These are phyloP conservation scores for Mionectes macconnelli DNA, from an alignment of 2,113 vertebrate species.

Conservation along the genomic window DNA sequence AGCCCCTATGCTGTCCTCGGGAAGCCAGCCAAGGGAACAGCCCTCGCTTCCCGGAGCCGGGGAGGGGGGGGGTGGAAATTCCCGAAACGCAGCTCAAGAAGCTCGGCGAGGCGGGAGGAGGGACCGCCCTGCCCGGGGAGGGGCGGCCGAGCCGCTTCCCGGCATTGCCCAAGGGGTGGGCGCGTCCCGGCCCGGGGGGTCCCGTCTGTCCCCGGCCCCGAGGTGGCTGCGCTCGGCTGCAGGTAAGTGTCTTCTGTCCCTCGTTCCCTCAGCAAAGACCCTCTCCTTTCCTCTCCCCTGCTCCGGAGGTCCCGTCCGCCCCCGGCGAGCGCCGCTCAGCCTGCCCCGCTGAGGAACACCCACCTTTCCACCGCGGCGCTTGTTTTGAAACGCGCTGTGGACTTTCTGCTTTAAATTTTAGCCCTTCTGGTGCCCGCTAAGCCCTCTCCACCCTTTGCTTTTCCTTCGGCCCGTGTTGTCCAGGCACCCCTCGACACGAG, in stretches of 20 bases:
- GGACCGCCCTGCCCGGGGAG: neutral
- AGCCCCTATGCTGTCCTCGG: neutral
- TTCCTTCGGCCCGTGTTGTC: neutral
- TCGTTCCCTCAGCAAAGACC: too few species aligned
- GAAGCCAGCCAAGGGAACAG: neutral
- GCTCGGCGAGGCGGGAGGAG: neutral
- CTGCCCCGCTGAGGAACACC: neutral
- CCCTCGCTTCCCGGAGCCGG: neutral
- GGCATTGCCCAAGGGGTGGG: neutral
- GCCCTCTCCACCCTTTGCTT: too few species aligned
- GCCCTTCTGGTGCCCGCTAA: neutral
- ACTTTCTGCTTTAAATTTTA: neutral
- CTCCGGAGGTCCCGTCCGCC: too few species aligned
- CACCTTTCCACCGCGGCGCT: neutral
- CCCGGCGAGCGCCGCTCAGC: neutral
- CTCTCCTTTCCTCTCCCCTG: too few species aligned
- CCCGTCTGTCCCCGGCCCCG: fast-evolving
- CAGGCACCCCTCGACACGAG: neutral
- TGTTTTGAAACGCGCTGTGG: neutral
- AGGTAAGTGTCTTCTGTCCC: neutral
- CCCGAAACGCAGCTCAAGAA: neutral
- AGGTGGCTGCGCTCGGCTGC: neutral
- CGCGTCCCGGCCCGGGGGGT: fast-evolving
- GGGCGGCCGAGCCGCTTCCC: neutral
- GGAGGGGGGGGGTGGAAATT: neutral